These are phyloP conservation scores for Nothocercus julius DNA, from an alignment of 2,113 vertebrate genomes.

Conservation along the genomic window DNA sequence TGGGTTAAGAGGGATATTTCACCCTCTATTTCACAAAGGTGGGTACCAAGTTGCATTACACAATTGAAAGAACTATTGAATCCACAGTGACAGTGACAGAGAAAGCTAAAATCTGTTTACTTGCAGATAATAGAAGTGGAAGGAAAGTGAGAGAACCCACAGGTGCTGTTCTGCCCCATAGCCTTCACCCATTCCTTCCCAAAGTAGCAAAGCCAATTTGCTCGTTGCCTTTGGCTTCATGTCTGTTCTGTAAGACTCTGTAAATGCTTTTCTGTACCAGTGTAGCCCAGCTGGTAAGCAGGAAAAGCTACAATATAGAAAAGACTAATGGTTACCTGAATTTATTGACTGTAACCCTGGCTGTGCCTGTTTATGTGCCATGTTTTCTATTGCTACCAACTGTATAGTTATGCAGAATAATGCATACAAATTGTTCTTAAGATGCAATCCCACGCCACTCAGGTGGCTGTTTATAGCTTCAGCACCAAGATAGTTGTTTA, in stretches of 20 bases:
- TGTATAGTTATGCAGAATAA: conserved; percentile 23
- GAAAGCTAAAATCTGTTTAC: neutral
- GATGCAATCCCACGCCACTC: neutral
- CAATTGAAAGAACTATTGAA: neutral
- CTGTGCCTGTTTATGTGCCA: neutral
- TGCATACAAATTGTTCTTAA: conserved; percentile 42
- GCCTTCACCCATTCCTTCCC: neutral
- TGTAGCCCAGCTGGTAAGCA: neutral
- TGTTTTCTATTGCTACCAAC: conserved; percentile 25
- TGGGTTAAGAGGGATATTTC: neutral
- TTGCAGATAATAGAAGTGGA: neutral
- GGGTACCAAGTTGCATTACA: neutral
- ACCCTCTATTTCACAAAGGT: accelerated
- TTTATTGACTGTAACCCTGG: neutral
- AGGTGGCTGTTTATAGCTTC: neutral
- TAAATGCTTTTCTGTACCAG: neutral
- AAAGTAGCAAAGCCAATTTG: neutral
- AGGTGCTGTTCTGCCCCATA: neutral
- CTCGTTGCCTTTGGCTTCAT: neutral
- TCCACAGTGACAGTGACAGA: neutral
- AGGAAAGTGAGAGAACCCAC: neutral
- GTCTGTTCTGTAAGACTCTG: neutral
- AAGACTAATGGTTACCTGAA: neutral
- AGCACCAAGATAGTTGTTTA: neutral
- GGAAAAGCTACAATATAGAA: neutral